These are phyloP conservation scores for Coreoperca whiteheadi DNA, from an alignment of 2,113 vertebrate species.

Conservation along the genomic window DNA sequence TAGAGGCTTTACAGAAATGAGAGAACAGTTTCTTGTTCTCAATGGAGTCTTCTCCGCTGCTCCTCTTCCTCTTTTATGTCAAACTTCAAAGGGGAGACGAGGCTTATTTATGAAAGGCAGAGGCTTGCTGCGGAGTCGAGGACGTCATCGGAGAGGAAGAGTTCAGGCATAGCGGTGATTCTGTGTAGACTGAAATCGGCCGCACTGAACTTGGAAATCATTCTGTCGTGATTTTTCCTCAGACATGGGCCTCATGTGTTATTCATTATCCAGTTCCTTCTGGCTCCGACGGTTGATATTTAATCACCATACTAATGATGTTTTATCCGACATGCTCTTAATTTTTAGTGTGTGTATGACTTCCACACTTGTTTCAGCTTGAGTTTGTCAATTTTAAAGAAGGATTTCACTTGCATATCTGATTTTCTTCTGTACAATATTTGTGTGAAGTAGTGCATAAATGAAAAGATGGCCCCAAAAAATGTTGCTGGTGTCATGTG, in stretches of 20 bases:
- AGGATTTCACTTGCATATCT: conserved; percentile 5
- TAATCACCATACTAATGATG: conserved; percentile 56
- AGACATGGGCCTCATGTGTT: conserved; percentile 53
- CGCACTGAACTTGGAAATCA: conserved; percentile 37
- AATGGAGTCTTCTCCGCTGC: conserved; percentile 30
- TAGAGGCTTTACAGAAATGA: conserved; percentile 53
- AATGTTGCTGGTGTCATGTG: conserved; percentile 11
- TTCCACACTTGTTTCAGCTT: too few species aligned
- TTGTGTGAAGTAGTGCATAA: conserved; percentile 18
- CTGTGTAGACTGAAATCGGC: conserved; percentile 20
- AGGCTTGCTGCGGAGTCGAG: conserved; percentile 27
- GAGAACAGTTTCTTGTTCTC: conserved; percentile 42
- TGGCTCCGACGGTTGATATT: conserved; percentile 26
- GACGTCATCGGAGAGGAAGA: conserved; percentile 18
- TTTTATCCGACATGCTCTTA: conserved; percentile 24
- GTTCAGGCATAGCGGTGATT: conserved; percentile 25
- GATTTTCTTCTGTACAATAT: conserved; percentile 3
- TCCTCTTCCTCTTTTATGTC: conserved; percentile 61
- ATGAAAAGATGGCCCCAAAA: conserved; percentile 12
- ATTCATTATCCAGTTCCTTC: conserved; percentile 55
- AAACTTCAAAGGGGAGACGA: conserved; percentile 61
- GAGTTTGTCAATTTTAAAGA: conserved; percentile 11
- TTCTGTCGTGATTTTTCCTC: conserved; percentile 38
- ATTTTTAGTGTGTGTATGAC: conserved; percentile 17
- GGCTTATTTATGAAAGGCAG: conserved; percentile 45